Base-by-base conservation (phyloP, 2,797 vertebrate genomes). In the Sebastes cheni region DNA sequence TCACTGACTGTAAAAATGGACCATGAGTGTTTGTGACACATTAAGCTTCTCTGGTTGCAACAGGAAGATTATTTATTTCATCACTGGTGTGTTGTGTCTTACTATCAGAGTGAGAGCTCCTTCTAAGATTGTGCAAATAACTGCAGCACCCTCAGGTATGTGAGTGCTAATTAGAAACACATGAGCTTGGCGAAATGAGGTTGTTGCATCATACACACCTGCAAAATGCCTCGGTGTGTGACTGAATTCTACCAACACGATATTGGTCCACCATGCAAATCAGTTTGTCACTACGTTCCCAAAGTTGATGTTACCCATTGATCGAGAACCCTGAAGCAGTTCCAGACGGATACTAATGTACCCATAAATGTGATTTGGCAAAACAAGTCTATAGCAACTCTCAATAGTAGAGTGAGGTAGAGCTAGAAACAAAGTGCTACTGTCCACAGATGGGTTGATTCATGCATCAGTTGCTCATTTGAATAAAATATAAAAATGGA, bases 391-490 rank as follows among this genome's bases (percentile, higher is more conserved):
- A 8, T 20, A 10, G 3, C 16, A 54, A 4, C 7, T 75, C n/a
- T 75, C 4, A 54, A 32, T 8, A 39, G 7, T 3, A 22, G 3
- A 59, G 9, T 64, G 23, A 55, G 25, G 30, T 11, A 36, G 46
- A 65, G 29, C n/a, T 69, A 30, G 25, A 59, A 5, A 55, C 10
- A 46, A 30, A 34, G 16, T 8, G 16, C 29, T 62, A 3, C 4
- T 32, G 39, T 76, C 72, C n/a, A 42, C 22, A 67, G 52, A 86
- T 58, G 18, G 39, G 12, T 64, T 23, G 60, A 81, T 77, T 79
- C 39, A 56, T 46, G 71, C 27, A 46, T 66, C 22, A 23, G 3
- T 59, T n/a, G 30, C 69, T 65, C n/a, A 23, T 80, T 72, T 70
- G 22, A 80, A 68, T 72, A 61, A 75, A 76, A 81, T 39, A 0